Conservation (phyloP, 1,140 invertebrate species). For the Drosophila bocqueti region DNA sequence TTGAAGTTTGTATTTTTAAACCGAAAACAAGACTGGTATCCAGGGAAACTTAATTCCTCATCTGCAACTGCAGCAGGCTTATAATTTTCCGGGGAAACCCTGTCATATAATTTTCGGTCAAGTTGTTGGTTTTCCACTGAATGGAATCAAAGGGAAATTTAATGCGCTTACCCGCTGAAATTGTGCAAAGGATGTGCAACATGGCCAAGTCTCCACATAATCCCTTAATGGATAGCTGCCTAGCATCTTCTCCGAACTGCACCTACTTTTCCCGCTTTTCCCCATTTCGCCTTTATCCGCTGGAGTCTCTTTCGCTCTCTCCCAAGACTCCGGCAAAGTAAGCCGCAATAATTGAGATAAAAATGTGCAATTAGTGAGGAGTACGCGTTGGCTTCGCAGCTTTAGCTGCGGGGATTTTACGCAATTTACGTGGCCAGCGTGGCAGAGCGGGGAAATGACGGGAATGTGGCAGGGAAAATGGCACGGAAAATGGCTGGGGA, state of each 20-base stretch:
- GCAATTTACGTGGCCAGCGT: conserved; percentile 64
- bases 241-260: neutral
- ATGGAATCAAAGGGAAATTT: conserved; percentile 35
- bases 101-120: conserved; percentile 1
- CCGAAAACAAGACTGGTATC: neutral
- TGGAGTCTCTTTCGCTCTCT: neutral
- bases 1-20: neutral
- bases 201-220: conserved; percentile 43
- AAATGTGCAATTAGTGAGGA: conserved; percentile 78
- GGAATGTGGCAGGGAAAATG: conserved; percentile 9
- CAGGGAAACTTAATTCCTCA: neutral
- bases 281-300: neutral
- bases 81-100: neutral
- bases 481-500: conserved; percentile 28
- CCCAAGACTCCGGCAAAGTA: conserved; percentile 47
- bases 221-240: conserved; percentile 35
- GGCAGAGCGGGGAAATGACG: conserved; percentile 15
- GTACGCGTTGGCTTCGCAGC: conserved; percentile 52
- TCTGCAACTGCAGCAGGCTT: neutral
- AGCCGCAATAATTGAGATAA: conserved; percentile 79
- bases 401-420: conserved; percentile 62
- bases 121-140: conserved; percentile 13
- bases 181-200: conserved; percentile 28
- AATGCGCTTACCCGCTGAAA: conserved; percentile 42
- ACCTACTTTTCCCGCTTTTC: neutral